Evolutionary conservation across 1,140 invertebrate genomes (phyloP).

Genomic region (Achatina immaculata): DNA sequence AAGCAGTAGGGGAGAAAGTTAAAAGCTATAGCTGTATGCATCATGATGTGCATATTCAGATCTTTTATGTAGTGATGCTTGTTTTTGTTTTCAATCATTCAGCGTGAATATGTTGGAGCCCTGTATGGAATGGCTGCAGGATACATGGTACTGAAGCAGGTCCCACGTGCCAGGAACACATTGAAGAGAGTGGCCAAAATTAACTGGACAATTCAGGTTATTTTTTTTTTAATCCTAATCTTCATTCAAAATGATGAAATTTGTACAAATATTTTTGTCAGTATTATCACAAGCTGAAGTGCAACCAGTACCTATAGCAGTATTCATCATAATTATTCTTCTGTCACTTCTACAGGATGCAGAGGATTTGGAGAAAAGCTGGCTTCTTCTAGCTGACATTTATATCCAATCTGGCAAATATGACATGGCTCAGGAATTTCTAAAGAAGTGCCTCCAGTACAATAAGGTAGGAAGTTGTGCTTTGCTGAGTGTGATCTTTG

Average conservation of each 20-base stretch:
- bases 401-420: constrained; percentile 86
- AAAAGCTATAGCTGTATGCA: too few relatives aligned
- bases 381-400: constrained; percentile 92
- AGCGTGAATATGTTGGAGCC: constrained; percentile 82
- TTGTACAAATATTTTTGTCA: too few relatives aligned
- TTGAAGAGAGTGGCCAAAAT: constrained; percentile 90
- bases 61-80: too few relatives aligned
- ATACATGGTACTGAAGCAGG: constrained; percentile 88
- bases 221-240: constrained; percentile 1
- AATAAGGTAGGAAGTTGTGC: constrained; percentile 82
- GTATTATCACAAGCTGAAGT: too few relatives aligned
- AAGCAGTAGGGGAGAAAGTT: too few relatives aligned
- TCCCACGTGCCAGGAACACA: constrained; percentile 89
- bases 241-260: constrained; percentile 7
- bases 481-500: too few relatives aligned
- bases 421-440: constrained; percentile 86
- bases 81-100: constrained; percentile 25
- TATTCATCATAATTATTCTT: too few relatives aligned
- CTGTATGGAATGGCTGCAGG: constrained; percentile 90
- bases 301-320: too few relatives aligned
- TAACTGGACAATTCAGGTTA: constrained; percentile 78
- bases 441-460: constrained; percentile 85
- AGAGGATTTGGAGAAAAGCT: constrained; percentile 94
- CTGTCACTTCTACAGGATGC: constrained; percentile 79
- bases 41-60: too few relatives aligned